phyloP scores from a whole-genome alignment of 1,140 invertebrate species.

The Papilio aristodemus region DNA sequence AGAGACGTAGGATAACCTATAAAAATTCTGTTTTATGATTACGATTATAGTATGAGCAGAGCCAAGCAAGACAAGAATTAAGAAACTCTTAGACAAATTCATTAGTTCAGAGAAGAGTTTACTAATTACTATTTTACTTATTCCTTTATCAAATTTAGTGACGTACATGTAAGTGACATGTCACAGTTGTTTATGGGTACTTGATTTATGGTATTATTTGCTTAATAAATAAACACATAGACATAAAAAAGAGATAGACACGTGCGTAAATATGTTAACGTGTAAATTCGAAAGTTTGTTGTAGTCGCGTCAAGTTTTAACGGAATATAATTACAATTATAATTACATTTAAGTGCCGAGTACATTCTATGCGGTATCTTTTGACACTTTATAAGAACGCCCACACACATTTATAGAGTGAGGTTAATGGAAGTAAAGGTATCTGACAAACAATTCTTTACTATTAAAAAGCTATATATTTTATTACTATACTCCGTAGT shows the following conservation, averaged over 20 bases:
- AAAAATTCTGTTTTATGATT: too few species aligned
- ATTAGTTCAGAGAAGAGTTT: too few species aligned
- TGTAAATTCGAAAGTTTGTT: not conserved
- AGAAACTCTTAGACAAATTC: too few species aligned
- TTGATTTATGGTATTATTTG: too few species aligned
- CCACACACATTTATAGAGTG: not conserved
- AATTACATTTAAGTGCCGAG: slow-evolving; percentile 18
- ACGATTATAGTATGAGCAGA: too few species aligned
- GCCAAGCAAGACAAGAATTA: too few species aligned
- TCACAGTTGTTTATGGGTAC: too few species aligned
- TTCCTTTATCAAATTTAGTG: too few species aligned
- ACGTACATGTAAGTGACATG: too few species aligned
- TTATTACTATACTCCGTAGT: not conserved
- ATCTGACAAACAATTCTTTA: not conserved
- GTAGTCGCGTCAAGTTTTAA: slow-evolving; percentile 2
- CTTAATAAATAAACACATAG: not conserved
- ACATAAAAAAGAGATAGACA: too few species aligned
- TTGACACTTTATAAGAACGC: slow-evolving; percentile 13
- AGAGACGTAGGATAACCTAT: too few species aligned
- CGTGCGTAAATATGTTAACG: not conserved
- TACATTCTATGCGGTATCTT: slow-evolving; percentile 6
- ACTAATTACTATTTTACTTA: too few species aligned
- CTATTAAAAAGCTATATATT: not conserved
- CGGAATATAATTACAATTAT: slow-evolving; percentile 4
- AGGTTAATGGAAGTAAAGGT: not conserved